Conservation (phyloP, 2,888 invertebrate genomes). For the Caenorhabditis wallacei region DNA sequence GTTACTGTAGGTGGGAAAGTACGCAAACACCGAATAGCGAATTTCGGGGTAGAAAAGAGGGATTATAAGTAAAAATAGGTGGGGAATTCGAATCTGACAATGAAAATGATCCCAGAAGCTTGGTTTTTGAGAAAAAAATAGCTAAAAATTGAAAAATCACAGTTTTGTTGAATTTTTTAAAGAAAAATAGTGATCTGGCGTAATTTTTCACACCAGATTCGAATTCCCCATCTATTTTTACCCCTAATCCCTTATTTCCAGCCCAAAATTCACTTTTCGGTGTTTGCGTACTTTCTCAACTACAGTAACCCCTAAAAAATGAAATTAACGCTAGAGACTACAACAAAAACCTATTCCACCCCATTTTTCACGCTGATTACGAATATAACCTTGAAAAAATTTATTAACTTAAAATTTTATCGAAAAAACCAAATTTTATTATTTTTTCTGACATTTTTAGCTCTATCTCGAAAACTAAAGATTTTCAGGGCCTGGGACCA, state of each 20-base stretch:
- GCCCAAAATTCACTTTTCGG: neutral
- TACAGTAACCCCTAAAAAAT: neutral
- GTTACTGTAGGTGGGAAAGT: conserved; percentile 13
- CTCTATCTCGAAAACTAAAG: neutral
- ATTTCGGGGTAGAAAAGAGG: neutral
- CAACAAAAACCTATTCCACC: neutral
- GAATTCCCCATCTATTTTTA: neutral
- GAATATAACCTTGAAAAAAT: neutral
- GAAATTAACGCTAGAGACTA: neutral
- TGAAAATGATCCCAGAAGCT: neutral
- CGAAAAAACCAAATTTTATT: no score
- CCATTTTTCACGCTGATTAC: neutral
- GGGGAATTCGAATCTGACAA: neutral
- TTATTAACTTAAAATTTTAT: no score
- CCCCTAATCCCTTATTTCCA: neutral
- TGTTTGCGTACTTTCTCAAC: neutral
- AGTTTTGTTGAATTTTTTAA: no score
- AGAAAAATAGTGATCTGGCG: no score
- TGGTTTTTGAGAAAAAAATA: neutral
- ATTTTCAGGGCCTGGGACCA: neutral
- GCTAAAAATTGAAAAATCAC: neutral
- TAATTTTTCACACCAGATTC: no score
- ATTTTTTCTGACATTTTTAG: no score
- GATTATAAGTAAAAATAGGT: neutral
- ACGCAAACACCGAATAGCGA: neutral